Conservation (phyloP, 1,140 invertebrate species). For the Bacillus rossius region DNA sequence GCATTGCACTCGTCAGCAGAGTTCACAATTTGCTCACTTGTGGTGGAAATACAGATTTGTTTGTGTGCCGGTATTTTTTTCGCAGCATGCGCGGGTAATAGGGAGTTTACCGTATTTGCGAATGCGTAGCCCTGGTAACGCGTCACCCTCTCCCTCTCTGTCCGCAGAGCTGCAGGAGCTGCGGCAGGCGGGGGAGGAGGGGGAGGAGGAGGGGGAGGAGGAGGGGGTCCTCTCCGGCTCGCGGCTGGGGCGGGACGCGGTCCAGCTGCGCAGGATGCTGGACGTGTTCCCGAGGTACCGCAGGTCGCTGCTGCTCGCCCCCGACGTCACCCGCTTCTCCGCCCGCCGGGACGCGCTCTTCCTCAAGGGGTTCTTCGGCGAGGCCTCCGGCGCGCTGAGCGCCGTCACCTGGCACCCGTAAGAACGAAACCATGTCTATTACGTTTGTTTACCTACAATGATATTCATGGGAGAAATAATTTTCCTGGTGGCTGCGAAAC, state of each 20-base stretch:
- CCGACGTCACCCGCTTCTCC: constrained; percentile 37
- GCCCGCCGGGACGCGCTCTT: constrained; percentile 44
- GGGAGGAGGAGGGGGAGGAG: too few relatives aligned
- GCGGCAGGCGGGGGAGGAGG: too few relatives aligned
- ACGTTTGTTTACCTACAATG: background rate
- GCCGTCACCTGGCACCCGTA: constrained; percentile 59
- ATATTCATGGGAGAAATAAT: too few relatives aligned
- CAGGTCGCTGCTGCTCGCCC: constrained; percentile 37
- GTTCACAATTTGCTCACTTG: too few relatives aligned
- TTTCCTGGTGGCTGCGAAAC: too few relatives aligned
- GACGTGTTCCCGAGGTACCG: constrained; percentile 47
- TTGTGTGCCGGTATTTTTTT: too few relatives aligned
- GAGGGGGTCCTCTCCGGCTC: constrained; percentile 32
- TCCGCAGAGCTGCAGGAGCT: constrained; percentile 1
- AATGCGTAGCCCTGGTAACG: too few relatives aligned
- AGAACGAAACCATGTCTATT: constrained; percentile 29
- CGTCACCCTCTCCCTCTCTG: too few relatives aligned
- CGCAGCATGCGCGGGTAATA: too few relatives aligned
- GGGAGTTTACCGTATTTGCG: too few relatives aligned
- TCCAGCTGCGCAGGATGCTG: constrained; percentile 49
- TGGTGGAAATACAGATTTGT: too few relatives aligned
- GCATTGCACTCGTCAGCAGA: too few relatives aligned
- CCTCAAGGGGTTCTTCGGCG: constrained; percentile 48
- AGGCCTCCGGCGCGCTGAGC: constrained; percentile 47
- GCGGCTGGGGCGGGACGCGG: constrained; percentile 44